Base-by-base conservation (phyloP, 2,888 invertebrate species). In the Parascotia fuliginaria region DNA sequence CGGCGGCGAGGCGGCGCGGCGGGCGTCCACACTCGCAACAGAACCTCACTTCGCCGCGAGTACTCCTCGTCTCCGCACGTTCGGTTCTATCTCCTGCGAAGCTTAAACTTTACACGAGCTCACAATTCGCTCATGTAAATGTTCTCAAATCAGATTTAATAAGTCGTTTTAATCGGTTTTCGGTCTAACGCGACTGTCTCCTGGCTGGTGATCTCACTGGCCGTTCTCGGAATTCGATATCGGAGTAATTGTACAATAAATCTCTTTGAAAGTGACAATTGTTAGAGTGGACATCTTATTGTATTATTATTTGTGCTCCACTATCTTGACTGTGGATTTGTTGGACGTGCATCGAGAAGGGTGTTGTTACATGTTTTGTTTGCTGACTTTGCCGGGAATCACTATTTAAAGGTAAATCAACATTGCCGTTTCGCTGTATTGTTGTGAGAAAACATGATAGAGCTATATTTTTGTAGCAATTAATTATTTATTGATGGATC, bases 21-120 rank as follows among this genome's bases (percentile, higher is more conserved):
- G 49, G n/a, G n/a, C 55, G 52, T 49, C 55, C 37, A 45, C 68
- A 49, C 50, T 36, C 39, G 9, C 36, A n/a, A n/a, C n/a, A 42
- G 39, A 31, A 55, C 62, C 79, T 83, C 87, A 89, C 78, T 88
- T 81, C 85, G 87, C 67, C 82, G 85, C 82, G 80, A 77, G 78
- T 74, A 64, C 70, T 77, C 75, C 55, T 57, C 56, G 68, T 51
- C 68, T 69, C 58, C 55, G 66, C 54, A 79, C 85, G 86, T 77
- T 76, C 60, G 47, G 44, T 55, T 50, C 40, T 42, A 44, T 34
- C 53, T 49, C 54, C 51, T 53, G 49, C 24, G 51, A 43, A 49
- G 56, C 60, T 60, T 82, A 92, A 92, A 92, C 91, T 92, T 92
- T 90, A 88, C 83, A 75, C 91, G 90, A 87, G 61, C 73, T 70